Conservation (phyloP, 2,888 invertebrate species). For the Clepsis dumicolana region DNA sequence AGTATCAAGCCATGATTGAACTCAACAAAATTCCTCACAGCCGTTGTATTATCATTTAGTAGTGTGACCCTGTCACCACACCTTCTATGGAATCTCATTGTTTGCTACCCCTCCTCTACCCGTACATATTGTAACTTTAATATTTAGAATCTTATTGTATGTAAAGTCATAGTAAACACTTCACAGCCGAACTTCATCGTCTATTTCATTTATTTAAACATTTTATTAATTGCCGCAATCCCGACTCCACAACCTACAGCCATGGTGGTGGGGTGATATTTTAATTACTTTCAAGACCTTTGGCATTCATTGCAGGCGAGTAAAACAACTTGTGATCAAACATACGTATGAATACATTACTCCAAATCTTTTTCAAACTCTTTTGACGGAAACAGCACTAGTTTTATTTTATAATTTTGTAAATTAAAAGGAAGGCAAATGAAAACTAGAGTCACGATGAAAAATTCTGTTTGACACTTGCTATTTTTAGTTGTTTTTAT, state of each 20-base stretch:
- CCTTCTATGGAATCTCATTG: constrained; percentile 90
- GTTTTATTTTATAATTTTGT: constrained; percentile 36
- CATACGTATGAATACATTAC: constrained; percentile 20
- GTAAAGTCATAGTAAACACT: constrained; percentile 25
- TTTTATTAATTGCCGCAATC: constrained; percentile 31
- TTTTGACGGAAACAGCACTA: background rate
- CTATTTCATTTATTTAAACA: constrained; percentile 32
- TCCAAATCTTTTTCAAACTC: background rate
- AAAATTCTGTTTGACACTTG: constrained; percentile 31
- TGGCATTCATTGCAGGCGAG: constrained; percentile 8
- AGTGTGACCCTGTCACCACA: constrained; percentile 95
- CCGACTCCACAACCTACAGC: constrained; percentile 28
- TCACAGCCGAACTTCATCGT: constrained; percentile 38
- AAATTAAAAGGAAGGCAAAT: constrained; percentile 23
- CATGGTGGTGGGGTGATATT: constrained; percentile 37
- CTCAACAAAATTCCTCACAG: constrained; percentile 92
- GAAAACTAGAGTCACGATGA: constrained; percentile 27
- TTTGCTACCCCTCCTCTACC: constrained; percentile 40
- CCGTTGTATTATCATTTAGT: constrained; percentile 93
- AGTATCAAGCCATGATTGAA: constrained; percentile 96
- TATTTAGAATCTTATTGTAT: constrained; percentile 26
- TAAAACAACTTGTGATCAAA: background rate
- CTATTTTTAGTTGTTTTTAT: background rate
- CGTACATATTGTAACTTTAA: constrained; percentile 33
- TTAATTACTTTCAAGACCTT: constrained; percentile 33